A percentile compares a stretch with the other conserved stretches of the same genome.
phyloP scores from a whole-genome alignment of 2,797 vertebrate genomes.

The Myotis findleyi region DNA sequence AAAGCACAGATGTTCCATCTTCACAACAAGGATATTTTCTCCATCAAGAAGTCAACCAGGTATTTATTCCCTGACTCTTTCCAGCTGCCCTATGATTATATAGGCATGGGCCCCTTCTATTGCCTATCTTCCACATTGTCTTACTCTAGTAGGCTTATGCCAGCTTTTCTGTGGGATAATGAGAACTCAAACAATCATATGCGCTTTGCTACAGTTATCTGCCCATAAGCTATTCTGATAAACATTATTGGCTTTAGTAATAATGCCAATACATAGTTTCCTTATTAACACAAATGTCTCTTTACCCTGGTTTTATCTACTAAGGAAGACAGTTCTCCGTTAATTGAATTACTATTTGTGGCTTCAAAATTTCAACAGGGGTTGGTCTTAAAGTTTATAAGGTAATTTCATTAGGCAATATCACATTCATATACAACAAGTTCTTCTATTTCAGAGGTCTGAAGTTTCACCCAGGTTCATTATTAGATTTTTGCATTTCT shows the following conservation, averaged over 20 bases:
- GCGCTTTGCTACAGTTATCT: not conserved
- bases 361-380: not conserved
- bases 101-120: not conserved
- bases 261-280: not conserved
- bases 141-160: not conserved
- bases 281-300: not conserved
- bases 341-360: conserved; percentile 37
- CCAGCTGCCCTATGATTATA: not conserved
- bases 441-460: not conserved
- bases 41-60: not conserved
- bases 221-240: not conserved
- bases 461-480: not conserved
- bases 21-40: not conserved
- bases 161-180: not conserved
- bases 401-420: not conserved
- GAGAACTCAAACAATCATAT: not conserved
- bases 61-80: not conserved
- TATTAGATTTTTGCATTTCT: not conserved
- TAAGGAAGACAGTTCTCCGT: not conserved
- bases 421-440: not conserved
- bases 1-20: not conserved
- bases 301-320: not conserved
- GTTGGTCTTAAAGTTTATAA: not conserved
- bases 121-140: not conserved
- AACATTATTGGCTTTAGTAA: not conserved